phyloP scores from a whole-genome alignment of 2,888 invertebrate genomes.

The Drosophila recens region DNA sequence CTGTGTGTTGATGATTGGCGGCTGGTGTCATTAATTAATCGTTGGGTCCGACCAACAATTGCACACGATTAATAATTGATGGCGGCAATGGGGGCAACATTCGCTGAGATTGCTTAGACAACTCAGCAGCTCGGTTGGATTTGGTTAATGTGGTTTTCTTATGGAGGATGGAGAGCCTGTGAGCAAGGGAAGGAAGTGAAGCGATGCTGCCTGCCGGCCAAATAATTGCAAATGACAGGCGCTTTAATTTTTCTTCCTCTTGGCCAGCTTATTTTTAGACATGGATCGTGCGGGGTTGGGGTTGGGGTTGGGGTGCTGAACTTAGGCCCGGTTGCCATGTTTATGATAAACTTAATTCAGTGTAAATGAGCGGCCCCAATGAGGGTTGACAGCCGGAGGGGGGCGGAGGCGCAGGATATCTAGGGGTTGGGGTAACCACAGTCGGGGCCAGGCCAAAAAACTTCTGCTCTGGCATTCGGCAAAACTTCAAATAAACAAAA shows the following conservation, averaged over 20 bases:
- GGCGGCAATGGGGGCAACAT: conserved; percentile 32
- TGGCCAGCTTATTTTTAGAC: conserved; percentile 70
- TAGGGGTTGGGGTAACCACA: conserved; percentile 42
- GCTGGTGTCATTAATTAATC: conserved; percentile 61
- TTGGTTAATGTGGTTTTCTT: conserved; percentile 56
- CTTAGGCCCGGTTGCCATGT: conserved; percentile 63
- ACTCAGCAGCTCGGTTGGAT: conserved; percentile 48
- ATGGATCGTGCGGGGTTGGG: conserved; percentile 10
- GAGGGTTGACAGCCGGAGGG: conserved; percentile 57
- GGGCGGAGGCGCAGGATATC: neutral
- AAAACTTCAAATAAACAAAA: conserved; percentile 80
- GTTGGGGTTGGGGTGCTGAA: conserved; percentile 5
- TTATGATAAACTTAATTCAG: conserved; percentile 80
- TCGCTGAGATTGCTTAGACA: conserved; percentile 51
- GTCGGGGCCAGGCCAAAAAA: conserved; percentile 30
- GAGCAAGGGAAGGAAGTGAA: conserved; percentile 51
- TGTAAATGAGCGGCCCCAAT: conserved; percentile 76
- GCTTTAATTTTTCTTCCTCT: conserved; percentile 80
- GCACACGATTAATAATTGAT: conserved; percentile 72
- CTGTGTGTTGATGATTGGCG: conserved; percentile 32
- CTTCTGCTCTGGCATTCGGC: conserved; percentile 41
- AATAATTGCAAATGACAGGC: conserved; percentile 84
- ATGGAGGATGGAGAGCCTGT: neutral
- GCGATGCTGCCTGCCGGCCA: conserved; percentile 68
- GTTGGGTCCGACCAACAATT: conserved; percentile 38